Evolutionary conservation across 2,113 vertebrate species (phyloP).

Genomic region (Galbula dea): DNA sequence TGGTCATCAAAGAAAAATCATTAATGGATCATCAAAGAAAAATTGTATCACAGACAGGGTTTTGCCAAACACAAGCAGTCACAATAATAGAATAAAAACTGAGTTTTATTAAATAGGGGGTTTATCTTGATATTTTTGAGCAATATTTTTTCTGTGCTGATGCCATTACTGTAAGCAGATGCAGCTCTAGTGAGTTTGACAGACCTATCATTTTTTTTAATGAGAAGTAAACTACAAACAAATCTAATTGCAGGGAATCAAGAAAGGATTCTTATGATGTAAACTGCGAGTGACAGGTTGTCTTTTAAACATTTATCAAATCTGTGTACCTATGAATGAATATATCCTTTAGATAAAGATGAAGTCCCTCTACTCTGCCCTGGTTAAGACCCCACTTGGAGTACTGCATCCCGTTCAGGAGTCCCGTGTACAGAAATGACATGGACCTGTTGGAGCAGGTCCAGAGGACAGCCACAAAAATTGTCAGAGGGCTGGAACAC

Average conservation of each 20-base stretch:
- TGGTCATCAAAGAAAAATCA: not conserved
- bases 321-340: not conserved
- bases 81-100: not conserved
- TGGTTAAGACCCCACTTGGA: not conserved
- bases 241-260: too few species aligned
- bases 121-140: not conserved
- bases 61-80: not conserved
- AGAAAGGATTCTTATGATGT: too few species aligned
- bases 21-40: not conserved
- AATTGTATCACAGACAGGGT: not conserved
- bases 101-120: rapidly evolving
- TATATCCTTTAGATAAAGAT: not conserved
- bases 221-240: too few species aligned
- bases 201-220: too few species aligned
- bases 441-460: too few species aligned
- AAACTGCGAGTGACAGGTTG: too few species aligned
- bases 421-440: too few species aligned
- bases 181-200: not conserved
- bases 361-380: not conserved
- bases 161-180: not conserved
- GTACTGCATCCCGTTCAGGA: too few species aligned
- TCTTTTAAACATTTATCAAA: not conserved
- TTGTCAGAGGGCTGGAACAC: too few species aligned
- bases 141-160: not conserved
- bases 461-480: too few species aligned